Conservation (phyloP, 2,888 invertebrate species). For the Conomelus anceps region DNA sequence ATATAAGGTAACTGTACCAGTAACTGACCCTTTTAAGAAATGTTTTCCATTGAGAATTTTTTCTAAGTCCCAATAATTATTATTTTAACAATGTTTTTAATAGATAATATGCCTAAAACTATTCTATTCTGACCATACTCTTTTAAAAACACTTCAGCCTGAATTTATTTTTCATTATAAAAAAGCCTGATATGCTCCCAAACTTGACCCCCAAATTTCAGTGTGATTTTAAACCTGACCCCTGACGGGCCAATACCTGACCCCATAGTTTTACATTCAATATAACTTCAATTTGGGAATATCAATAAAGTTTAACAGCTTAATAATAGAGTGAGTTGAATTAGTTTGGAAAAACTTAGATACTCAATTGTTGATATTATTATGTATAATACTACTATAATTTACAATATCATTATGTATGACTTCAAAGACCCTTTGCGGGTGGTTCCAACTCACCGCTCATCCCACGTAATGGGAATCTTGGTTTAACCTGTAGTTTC, state of each 20-base stretch:
- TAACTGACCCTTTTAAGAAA: neutral
- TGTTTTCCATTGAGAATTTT: neutral
- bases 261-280: neutral
- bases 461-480: too few relatives aligned
- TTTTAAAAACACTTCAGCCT: neutral
- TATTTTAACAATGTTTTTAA: neutral
- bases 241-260: neutral
- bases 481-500: too few relatives aligned
- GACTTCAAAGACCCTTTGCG: too few relatives aligned
- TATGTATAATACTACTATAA: too few relatives aligned
- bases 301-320: neutral
- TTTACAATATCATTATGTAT: too few relatives aligned
- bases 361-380: too few relatives aligned
- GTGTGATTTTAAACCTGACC: neutral
- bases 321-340: neutral
- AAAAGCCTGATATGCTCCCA: neutral
- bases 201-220: too few relatives aligned
- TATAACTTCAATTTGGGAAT: neutral
- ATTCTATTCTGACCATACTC: neutral
- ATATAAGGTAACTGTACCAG: neutral
- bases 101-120: neutral
- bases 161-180: neutral
- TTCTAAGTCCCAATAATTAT: neutral
- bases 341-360: neutral
- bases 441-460: neutral